A percentile compares a stretch with the other conserved stretches of the same genome.
Conservation (phyloP, 2,113 vertebrate species). For the Choloepus hoffmanni region DNA sequence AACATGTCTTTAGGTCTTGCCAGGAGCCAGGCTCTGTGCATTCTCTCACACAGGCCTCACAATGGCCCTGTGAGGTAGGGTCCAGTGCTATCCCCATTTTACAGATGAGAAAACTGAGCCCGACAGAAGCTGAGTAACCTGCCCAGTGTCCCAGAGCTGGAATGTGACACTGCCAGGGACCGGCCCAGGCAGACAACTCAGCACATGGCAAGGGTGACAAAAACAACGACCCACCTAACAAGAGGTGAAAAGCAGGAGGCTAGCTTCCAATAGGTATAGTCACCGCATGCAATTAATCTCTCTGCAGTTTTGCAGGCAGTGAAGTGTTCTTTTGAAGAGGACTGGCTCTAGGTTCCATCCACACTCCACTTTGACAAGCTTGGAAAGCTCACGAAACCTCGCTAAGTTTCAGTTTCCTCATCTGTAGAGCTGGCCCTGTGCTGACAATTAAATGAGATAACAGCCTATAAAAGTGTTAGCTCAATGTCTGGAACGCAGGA, state of each 20-base stretch:
- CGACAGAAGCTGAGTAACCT: background rate
- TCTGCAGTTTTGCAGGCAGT: background rate
- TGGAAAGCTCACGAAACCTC: background rate
- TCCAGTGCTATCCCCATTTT: background rate
- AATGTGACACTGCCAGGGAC: background rate
- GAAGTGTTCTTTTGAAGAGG: background rate
- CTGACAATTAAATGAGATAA: background rate
- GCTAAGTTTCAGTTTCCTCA: background rate
- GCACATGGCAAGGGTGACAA: accelerated
- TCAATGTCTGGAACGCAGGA: background rate
- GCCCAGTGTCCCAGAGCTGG: background rate
- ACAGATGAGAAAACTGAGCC: background rate
- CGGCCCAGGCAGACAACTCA: background rate
- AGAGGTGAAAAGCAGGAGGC: background rate
- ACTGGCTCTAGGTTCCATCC: background rate
- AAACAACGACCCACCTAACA: too few relatives aligned
- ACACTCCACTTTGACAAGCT: background rate
- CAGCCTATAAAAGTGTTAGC: background rate
- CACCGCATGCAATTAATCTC: background rate
- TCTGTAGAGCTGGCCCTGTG: background rate
- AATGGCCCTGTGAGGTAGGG: background rate
- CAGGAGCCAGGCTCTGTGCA: background rate
- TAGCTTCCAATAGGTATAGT: background rate
- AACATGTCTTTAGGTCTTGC: background rate
- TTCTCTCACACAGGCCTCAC: background rate